Percentiles rank a stretch among this genome's conserved stretches.
Conservation (phyloP, 1,140 invertebrate genomes). For the Penaeus vannamei region DNA sequence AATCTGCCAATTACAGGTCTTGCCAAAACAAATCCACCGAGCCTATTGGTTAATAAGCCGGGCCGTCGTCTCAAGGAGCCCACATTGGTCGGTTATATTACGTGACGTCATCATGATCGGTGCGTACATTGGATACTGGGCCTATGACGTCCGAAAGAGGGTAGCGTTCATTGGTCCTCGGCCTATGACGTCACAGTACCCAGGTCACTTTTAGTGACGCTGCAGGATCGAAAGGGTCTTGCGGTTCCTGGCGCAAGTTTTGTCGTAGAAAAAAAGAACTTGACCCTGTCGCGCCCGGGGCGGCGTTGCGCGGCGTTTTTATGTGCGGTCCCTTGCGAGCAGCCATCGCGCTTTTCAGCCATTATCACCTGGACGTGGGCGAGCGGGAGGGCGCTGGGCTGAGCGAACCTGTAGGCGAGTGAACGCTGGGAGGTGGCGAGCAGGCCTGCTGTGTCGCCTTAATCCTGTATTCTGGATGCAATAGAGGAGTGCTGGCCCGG, state of each 20-base stretch:
- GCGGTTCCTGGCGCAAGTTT: not conserved
- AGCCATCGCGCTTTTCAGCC: constrained; percentile 35
- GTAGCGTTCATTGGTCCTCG: too few relatives aligned
- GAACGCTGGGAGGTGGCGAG: constrained; percentile 17
- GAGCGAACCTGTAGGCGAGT: constrained; percentile 33
- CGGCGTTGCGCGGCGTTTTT: constrained; percentile 46
- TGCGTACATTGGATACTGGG: too few relatives aligned
- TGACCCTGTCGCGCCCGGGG: constrained; percentile 27
- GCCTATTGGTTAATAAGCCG: too few relatives aligned
- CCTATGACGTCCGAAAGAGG: too few relatives aligned
- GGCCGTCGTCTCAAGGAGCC: too few relatives aligned
- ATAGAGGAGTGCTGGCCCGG: constrained; percentile 41
- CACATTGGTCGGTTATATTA: too few relatives aligned
- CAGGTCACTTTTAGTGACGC: too few relatives aligned
- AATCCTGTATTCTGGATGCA: constrained; percentile 60
- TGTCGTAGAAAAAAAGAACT: constrained; percentile 13
- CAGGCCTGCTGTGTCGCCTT: constrained; percentile 21
- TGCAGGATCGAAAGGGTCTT: not conserved
- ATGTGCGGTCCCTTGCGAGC: constrained; percentile 2
- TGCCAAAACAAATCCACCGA: not conserved
- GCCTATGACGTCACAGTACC: too few relatives aligned
- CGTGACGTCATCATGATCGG: too few relatives aligned
- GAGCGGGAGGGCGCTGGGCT: not conserved
- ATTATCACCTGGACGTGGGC: constrained; percentile 38
- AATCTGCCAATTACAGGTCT: constrained; percentile 22